Evolutionary conservation across 2,888 invertebrate genomes (phyloP).

Genomic region (Melieria omissa): DNA sequence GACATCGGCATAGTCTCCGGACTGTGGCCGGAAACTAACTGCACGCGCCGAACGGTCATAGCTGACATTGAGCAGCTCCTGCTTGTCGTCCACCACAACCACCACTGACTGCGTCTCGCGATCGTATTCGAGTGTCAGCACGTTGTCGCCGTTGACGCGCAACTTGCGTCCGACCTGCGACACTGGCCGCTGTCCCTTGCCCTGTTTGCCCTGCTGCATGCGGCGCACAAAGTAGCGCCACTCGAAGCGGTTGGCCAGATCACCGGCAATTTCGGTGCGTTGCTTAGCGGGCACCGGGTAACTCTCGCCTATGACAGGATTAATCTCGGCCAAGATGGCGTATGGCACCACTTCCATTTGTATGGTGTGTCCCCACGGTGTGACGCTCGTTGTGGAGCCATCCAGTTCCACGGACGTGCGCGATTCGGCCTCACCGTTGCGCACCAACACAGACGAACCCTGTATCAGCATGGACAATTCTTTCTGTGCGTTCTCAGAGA

Average conservation of each 20-base stretch:
- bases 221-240: slow-evolving; percentile 93
- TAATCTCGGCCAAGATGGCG: slow-evolving; percentile 87
- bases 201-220: slow-evolving; percentile 72
- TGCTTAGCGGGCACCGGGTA: slow-evolving; percentile 93
- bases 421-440: slow-evolving; percentile 84
- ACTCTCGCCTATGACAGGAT: slow-evolving; percentile 88
- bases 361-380: slow-evolving; percentile 88
- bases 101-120: slow-evolving; percentile 86
- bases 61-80: slow-evolving; percentile 85
- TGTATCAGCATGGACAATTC: slow-evolving; percentile 88
- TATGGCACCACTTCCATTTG: slow-evolving; percentile 93
- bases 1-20: slow-evolving; percentile 88
- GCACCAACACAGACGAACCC: slow-evolving; percentile 85
- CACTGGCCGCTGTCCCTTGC: slow-evolving; percentile 69
- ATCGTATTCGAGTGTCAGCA: slow-evolving; percentile 91
- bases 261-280: slow-evolving; percentile 88
- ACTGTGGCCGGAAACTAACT: slow-evolving; percentile 85
- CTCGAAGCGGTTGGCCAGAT: slow-evolving; percentile 91
- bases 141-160: slow-evolving; percentile 90
- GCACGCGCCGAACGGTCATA: slow-evolving; percentile 88
- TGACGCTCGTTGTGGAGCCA: slow-evolving; percentile 82
- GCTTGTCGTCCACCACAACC: slow-evolving; percentile 87
- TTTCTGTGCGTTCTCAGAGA: slow-evolving; percentile 84
- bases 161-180: slow-evolving; percentile 87
- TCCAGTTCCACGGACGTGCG: slow-evolving; percentile 83